These are phyloP conservation scores for Telmatochromis brachygnathus DNA, from an alignment of 2,113 vertebrate species.

Conservation along the genomic window DNA sequence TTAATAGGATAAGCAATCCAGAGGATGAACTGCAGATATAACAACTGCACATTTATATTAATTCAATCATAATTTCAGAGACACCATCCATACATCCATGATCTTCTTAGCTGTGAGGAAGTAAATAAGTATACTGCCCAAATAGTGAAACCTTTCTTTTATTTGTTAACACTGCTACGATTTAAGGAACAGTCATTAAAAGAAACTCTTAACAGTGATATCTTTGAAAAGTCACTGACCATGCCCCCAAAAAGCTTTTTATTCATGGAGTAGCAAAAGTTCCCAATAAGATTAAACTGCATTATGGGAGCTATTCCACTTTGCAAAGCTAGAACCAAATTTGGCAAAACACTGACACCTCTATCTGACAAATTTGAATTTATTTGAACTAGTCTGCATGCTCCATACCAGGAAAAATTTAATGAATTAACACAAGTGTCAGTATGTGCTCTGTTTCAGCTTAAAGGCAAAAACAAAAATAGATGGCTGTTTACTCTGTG, in stretches of 20 bases:
- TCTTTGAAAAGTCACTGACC: neutral
- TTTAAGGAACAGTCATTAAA: neutral
- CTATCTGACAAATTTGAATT: slow-evolving; percentile 23
- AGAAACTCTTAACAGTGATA: neutral
- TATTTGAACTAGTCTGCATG: neutral
- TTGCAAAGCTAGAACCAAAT: neutral
- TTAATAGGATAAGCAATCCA: neutral
- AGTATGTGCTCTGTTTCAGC: slow-evolving; percentile 58
- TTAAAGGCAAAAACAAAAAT: slow-evolving; percentile 48
- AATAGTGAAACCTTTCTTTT: neutral
- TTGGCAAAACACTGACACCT: slow-evolving; percentile 11
- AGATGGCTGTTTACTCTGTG: slow-evolving; percentile 48
- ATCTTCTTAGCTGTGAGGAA: neutral
- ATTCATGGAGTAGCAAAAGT: neutral
- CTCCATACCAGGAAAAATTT: slow-evolving; percentile 23
- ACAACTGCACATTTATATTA: neutral
- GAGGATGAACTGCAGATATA: neutral
- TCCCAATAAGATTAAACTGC: neutral
- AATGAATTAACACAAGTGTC: slow-evolving; percentile 54
- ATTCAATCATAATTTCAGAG: neutral
- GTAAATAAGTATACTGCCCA: neutral
- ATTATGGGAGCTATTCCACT: neutral
- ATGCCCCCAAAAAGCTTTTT: neutral
- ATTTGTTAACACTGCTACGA: neutral
- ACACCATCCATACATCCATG: neutral